Evolutionary conservation across 2,113 vertebrate genomes (phyloP).

Genomic region (Syngnathus scovelli): DNA sequence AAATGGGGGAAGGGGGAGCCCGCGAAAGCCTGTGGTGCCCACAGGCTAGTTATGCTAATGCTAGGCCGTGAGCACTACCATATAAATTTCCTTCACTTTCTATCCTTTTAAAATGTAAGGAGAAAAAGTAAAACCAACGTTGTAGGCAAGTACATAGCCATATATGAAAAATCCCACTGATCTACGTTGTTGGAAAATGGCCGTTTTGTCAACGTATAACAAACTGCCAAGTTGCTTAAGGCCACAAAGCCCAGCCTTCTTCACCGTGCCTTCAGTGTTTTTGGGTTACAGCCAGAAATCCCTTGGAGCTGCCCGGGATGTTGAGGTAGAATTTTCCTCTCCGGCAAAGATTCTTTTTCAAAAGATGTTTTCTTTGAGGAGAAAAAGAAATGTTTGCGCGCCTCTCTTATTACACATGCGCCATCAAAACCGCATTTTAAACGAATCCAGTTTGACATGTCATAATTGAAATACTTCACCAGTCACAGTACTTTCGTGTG

Average conservation of each 20-base stretch:
- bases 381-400: slow-evolving; percentile 41
- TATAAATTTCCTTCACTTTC: not conserved
- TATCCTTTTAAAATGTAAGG: too few relatives aligned
- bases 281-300: slow-evolving; percentile 53
- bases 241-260: slow-evolving; percentile 62
- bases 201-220: slow-evolving; percentile 14
- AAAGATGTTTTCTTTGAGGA: slow-evolving; percentile 49
- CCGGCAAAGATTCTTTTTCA: slow-evolving; percentile 40
- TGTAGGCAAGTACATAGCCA: not conserved
- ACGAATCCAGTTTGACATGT: slow-evolving; percentile 1
- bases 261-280: slow-evolving; percentile 39
- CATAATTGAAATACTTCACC: not conserved
- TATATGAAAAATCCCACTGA: not conserved
- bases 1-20: slow-evolving; percentile 44
- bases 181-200: not conserved
- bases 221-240: slow-evolving; percentile 7
- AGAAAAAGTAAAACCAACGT: not conserved
- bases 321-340: slow-evolving; percentile 66
- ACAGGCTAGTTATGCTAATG: slow-evolving; percentile 53
- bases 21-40: slow-evolving; percentile 55
- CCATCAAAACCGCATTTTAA: slow-evolving; percentile 27
- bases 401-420: slow-evolving; percentile 24
- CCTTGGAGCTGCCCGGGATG: slow-evolving; percentile 52
- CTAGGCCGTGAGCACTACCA: not conserved
- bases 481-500: not conserved